These are phyloP conservation scores for Kryptolebias ocellatus DNA, from an alignment of 2,797 vertebrate genomes.

Conservation along the genomic window DNA sequence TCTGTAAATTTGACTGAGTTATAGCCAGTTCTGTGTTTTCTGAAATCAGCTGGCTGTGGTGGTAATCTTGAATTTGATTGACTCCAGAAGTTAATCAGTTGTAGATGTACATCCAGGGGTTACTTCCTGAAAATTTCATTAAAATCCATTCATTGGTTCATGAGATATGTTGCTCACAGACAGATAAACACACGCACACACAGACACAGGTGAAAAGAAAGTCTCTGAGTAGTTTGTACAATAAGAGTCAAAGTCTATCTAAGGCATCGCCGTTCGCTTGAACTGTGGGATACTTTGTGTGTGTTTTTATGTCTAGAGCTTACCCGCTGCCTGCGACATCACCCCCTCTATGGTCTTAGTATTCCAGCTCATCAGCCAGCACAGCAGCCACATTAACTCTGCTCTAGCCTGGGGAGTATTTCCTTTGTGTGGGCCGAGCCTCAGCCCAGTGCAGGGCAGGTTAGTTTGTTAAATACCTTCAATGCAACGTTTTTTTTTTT, in stretches of 20 bases:
- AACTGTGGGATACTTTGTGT: constrained; percentile 17
- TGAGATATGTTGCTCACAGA: too few relatives aligned
- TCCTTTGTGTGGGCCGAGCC: constrained; percentile 84
- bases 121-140: too few relatives aligned
- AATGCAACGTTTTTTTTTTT: background rate
- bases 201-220: too few relatives aligned
- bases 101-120: too few relatives aligned
- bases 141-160: too few relatives aligned
- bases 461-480: constrained; percentile 28
- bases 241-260: background rate
- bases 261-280: constrained; percentile 20
- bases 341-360: constrained; percentile 85
- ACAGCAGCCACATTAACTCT: constrained; percentile 63
- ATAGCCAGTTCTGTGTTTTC: too few relatives aligned
- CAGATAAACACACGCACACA: too few relatives aligned
- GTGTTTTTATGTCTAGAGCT: constrained; percentile 72
- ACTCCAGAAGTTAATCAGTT: too few relatives aligned
- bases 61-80: too few relatives aligned
- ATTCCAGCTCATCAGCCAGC: constrained; percentile 85
- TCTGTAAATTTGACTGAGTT: too few relatives aligned
- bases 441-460: constrained; percentile 85
- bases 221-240: too few relatives aligned
- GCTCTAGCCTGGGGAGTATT: constrained; percentile 89
- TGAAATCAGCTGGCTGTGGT: too few relatives aligned
- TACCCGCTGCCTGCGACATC: constrained; percentile 81